Percentiles rank a stretch among this genome's conserved stretches.
phyloP scores from a whole-genome alignment of 2,113 vertebrate species.

The Gulo gulo region DNA sequence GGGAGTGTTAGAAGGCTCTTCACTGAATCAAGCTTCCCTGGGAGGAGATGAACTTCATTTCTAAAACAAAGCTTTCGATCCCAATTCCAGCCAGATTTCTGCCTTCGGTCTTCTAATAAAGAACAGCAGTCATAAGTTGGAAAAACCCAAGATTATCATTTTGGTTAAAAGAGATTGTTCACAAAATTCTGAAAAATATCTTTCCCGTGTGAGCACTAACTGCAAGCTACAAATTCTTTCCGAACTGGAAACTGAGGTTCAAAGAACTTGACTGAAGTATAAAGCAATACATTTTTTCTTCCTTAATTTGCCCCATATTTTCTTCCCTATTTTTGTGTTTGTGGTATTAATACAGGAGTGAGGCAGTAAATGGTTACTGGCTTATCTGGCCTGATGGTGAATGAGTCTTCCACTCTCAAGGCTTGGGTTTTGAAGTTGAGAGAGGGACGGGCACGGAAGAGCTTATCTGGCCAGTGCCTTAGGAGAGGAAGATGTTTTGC shows the following conservation, averaged over 20 bases:
- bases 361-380: background rate
- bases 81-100: constrained; percentile 38
- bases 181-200: constrained; percentile 50
- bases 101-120: constrained; percentile 52
- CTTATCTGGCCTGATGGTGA: background rate
- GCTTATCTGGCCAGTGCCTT: background rate
- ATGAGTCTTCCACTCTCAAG: background rate
- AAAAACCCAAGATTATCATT: constrained; percentile 42
- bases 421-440: background rate
- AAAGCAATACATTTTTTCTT: background rate
- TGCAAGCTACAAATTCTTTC: constrained; percentile 36
- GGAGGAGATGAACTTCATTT: constrained; percentile 48
- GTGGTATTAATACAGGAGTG: background rate
- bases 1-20: constrained; percentile 24
- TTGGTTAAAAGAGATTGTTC: constrained; percentile 48
- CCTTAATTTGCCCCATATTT: background rate
- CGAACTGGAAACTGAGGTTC: constrained; percentile 28
- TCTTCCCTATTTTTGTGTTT: constrained; percentile 13
- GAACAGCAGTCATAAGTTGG: constrained; percentile 47
- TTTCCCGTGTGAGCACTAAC: constrained; percentile 43
- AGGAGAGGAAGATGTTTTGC: background rate
- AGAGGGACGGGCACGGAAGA: background rate
- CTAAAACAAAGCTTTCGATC: constrained; percentile 25
- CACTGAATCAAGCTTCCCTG: constrained; percentile 39
- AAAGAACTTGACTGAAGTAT: constrained; percentile 46